phyloP scores from a whole-genome alignment of 2,888 invertebrate species.

The Philaethria dido region DNA sequence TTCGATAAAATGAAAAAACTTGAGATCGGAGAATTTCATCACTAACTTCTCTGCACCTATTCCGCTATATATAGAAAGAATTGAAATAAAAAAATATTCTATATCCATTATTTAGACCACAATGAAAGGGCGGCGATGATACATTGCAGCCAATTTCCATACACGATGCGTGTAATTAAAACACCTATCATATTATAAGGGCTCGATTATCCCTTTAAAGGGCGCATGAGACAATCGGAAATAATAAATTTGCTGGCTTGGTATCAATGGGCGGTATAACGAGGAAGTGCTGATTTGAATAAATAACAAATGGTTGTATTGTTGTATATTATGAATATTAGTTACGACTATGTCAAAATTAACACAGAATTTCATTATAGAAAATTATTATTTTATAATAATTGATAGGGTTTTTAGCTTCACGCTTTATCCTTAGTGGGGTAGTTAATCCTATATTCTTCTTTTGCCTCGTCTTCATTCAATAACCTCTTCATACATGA shows the following conservation, averaged over 20 bases:
- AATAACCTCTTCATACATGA: too few relatives aligned
- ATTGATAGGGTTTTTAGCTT: too few relatives aligned
- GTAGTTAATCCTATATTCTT: too few relatives aligned
- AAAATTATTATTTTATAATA: too few relatives aligned
- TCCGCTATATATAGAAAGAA: neutral
- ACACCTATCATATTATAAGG: constrained; percentile 36
- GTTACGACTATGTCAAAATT: neutral
- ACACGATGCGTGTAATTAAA: constrained; percentile 36
- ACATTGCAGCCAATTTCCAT: constrained; percentile 39
- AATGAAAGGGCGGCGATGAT: constrained; percentile 41
- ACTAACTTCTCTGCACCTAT: too few relatives aligned
- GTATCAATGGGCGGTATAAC: constrained; percentile 16
- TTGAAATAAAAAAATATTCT: neutral
- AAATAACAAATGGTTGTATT: constrained; percentile 22
- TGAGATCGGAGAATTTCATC: too few relatives aligned
- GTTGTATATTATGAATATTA: constrained; percentile 9
- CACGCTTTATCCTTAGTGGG: too few relatives aligned
- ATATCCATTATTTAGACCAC: constrained; percentile 42
- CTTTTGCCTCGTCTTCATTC: too few relatives aligned
- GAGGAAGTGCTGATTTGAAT: constrained; percentile 21
- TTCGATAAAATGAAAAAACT: too few relatives aligned
- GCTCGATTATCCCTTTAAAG: constrained; percentile 37
- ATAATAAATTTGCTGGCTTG: constrained; percentile 23
- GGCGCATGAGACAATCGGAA: constrained; percentile 25
- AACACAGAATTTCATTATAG: neutral